Conservation (phyloP, 2,888 invertebrate species). For the Drosophila neotestacea region DNA sequence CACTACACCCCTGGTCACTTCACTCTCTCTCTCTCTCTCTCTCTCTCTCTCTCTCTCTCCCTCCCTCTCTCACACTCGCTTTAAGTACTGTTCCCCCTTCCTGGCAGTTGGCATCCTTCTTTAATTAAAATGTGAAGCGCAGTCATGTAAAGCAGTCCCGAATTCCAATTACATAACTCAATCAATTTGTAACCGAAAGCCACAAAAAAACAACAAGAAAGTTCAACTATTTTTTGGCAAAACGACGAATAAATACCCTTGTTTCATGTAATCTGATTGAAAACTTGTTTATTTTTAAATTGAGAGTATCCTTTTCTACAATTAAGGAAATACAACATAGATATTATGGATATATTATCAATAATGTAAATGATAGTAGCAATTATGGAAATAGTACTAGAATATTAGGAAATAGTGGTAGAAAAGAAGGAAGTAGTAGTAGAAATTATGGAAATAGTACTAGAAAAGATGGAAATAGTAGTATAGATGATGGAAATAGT, state of each 20-base stretch:
- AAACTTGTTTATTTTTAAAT: no score
- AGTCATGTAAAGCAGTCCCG: constrained; percentile 67
- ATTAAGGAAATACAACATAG: no score
- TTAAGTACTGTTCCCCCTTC: not conserved
- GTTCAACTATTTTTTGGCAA: not conserved
- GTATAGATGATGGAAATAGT: no score
- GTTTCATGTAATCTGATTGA: no score
- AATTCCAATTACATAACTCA: constrained; percentile 82
- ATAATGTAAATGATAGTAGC: no score
- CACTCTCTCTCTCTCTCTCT: not conserved
- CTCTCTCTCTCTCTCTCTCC: not conserved
- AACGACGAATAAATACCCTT: not conserved
- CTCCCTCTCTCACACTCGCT: not conserved
- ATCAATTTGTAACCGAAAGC: constrained; percentile 77
- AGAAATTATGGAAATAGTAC: no score
- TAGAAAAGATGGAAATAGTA: no score
- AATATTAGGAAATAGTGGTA: no score
- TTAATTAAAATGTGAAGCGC: constrained; percentile 78
- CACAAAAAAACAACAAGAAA: not conserved
- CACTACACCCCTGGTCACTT: not conserved
- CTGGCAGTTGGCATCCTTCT: constrained; percentile 32
- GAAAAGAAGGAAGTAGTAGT: no score
- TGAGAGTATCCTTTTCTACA: no score
- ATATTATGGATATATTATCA: no score
- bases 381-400: no score